phyloP scores from a whole-genome alignment of 2,113 vertebrate genomes.

The Gadus chalcogrammus region DNA sequence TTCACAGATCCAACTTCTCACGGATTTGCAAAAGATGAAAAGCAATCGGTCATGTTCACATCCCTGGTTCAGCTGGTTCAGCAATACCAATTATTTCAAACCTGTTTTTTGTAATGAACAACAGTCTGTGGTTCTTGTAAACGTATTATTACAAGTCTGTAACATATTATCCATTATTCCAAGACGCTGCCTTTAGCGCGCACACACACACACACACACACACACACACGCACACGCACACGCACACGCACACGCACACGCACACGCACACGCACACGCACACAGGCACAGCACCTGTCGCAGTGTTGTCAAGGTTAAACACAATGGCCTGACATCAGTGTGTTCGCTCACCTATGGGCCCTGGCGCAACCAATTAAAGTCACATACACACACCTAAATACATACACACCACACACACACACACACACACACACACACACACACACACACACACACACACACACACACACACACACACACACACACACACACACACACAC shows the following conservation, averaged over 20 bases:
- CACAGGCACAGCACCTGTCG: conserved; percentile 14
- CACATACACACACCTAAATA: neutral
- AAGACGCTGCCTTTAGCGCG: neutral
- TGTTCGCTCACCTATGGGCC: conserved; percentile 33
- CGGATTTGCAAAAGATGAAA: no score
- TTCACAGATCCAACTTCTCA: no score
- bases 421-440: neutral
- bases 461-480: conserved; percentile 1
- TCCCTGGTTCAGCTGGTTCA: no score
- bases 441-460: neutral
- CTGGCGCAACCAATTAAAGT: conserved; percentile 41
- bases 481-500: neutral
- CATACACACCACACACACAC: neutral
- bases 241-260: conserved; percentile 9
- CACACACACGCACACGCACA: neutral
- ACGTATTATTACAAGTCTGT: neutral
- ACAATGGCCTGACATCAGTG: conserved; percentile 42
- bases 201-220: conserved; percentile 1
- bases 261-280: neutral
- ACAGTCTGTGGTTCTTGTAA: neutral
- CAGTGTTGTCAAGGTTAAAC: conserved; percentile 54
- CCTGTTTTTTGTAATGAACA: neutral
- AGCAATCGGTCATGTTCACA: no score
- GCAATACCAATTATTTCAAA: neutral
- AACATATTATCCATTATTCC: neutral